Conservation (phyloP, 2,888 invertebrate genomes). For the Acrobasis repandana region DNA sequence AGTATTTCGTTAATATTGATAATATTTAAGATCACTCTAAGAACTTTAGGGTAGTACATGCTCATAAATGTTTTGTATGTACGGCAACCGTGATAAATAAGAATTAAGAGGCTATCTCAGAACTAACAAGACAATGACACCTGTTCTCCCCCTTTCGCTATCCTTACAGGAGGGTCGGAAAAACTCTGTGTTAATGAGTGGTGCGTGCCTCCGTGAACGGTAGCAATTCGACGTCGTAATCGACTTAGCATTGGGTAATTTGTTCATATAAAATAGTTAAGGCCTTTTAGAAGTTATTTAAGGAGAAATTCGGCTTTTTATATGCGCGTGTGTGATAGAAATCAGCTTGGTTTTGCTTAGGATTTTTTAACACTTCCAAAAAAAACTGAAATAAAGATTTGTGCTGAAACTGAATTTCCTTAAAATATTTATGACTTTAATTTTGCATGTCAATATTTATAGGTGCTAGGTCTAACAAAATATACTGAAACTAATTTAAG, state of each 20-base stretch:
- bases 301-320: not conserved
- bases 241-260: conserved; percentile 53
- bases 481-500: too few relatives aligned
- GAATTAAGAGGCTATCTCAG: not conserved
- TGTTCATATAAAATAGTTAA: conserved; percentile 47
- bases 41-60: too few relatives aligned
- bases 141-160: conserved; percentile 24
- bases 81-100: not conserved
- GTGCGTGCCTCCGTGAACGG: conserved; percentile 55
- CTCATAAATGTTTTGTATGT: too few relatives aligned
- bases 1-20: too few relatives aligned
- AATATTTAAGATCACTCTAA: too few relatives aligned
- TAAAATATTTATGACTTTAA: too few relatives aligned
- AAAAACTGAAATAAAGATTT: too few relatives aligned
- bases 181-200: conserved; percentile 59
- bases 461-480: too few relatives aligned
- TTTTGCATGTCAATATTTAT: too few relatives aligned
- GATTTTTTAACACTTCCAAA: too few relatives aligned
- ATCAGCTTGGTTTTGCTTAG: not conserved
- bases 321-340: not conserved
- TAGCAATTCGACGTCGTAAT: conserved; percentile 66
- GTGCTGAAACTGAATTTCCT: too few relatives aligned
- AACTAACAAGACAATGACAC: conserved; percentile 23
- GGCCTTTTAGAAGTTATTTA: conserved; percentile 35
- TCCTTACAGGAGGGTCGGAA: conserved; percentile 31